phyloP scores from a whole-genome alignment of 1,140 invertebrate species.

The Eueides isabella region DNA sequence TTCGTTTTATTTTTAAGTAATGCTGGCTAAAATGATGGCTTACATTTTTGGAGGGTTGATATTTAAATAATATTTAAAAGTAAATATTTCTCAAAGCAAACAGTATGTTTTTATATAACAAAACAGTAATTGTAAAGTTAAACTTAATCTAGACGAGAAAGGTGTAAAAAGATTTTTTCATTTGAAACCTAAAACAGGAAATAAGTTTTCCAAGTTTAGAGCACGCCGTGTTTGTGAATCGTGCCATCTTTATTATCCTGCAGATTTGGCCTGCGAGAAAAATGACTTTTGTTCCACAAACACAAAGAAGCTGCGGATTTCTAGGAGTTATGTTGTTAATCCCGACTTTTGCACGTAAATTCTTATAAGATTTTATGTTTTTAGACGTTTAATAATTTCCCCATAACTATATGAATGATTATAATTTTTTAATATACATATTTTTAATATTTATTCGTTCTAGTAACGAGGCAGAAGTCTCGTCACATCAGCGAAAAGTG shows the following conservation, averaged over 20 bases:
- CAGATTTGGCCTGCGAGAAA: conserved; percentile 19
- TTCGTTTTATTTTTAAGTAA: conserved; percentile 4
- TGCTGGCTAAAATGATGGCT: neutral
- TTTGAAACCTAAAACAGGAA: neutral
- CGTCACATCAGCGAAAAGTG: no score
- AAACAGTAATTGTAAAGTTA: neutral
- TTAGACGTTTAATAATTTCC: no score
- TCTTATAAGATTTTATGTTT: no score
- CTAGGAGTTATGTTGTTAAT: neutral
- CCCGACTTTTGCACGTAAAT: neutral
- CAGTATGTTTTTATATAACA: no score
- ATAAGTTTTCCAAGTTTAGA: conserved; percentile 12
- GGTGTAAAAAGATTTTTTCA: neutral
- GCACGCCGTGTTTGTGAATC: conserved; percentile 15
- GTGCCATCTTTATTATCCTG: conserved; percentile 21
- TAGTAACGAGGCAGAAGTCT: no score
- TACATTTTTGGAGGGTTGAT: neutral
- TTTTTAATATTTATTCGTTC: no score
- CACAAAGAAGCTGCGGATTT: conserved; percentile 5
- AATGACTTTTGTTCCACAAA: conserved; percentile 17
- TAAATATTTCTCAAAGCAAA: neutral
- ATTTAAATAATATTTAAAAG: neutral
- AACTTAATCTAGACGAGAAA: neutral
- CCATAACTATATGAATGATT: no score
- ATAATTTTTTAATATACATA: no score